Evolutionary conservation across 1,140 invertebrate species (phyloP).

Genomic region (Odontomachus brunneus): DNA sequence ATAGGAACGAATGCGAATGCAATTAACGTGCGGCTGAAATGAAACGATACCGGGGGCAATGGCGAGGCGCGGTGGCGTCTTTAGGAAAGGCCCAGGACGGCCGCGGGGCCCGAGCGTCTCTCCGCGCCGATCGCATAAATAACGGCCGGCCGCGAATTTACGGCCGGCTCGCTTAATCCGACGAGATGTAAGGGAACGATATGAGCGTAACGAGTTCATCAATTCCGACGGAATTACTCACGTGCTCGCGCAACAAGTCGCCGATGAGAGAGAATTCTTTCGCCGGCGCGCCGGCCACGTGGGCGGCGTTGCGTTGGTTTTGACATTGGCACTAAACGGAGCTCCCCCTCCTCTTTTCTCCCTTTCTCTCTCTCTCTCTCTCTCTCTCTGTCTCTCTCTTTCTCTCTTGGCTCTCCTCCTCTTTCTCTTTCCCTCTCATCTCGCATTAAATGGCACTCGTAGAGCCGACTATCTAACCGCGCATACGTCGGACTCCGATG

Average conservation of each 20-base stretch:
- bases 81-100: constrained; percentile 33
- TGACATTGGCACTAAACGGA: constrained; percentile 68
- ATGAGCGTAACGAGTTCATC: constrained; percentile 67
- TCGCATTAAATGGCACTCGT: constrained; percentile 60
- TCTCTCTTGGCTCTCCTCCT: neutral
- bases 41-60: constrained; percentile 18
- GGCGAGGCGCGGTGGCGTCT: constrained; percentile 3
- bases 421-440: neutral
- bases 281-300: constrained; percentile 39
- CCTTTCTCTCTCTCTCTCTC: neutral
- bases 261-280: constrained; percentile 57
- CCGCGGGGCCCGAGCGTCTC: neutral
- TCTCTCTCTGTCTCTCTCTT: neutral
- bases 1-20: constrained; percentile 53
- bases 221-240: constrained; percentile 66
- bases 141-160: constrained; percentile 42
- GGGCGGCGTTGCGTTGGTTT: constrained; percentile 68
- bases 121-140: constrained; percentile 50
- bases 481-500: neutral
- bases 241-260: constrained; percentile 62
- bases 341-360: neutral
- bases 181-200: constrained; percentile 39
- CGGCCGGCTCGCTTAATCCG: constrained; percentile 57
- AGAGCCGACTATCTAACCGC: constrained; percentile 44
- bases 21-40: constrained; percentile 63